phyloP scores from a whole-genome alignment of 2,888 invertebrate species.

The Crioceris asparagi region DNA sequence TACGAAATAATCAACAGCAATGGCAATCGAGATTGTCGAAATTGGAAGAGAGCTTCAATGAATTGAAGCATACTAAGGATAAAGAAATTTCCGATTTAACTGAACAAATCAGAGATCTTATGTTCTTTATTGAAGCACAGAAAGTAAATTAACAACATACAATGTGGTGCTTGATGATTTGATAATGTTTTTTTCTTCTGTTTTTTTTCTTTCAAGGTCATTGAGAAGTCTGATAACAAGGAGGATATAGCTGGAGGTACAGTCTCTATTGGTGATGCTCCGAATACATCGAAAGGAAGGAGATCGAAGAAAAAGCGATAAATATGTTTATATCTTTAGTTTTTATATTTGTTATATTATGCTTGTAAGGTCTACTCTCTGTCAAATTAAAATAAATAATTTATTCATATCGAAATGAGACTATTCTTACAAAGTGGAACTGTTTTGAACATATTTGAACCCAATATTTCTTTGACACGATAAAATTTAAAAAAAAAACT shows the following conservation, averaged over 20 bases:
- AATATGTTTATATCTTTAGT: too few relatives aligned
- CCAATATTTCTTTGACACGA: too few relatives aligned
- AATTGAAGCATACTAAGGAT: constrained; percentile 40
- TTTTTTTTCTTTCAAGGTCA: constrained; percentile 25
- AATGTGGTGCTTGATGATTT: background rate
- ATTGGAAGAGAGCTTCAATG: constrained; percentile 43
- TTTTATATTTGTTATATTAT: too few relatives aligned
- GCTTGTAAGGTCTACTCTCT: too few relatives aligned
- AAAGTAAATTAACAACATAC: constrained; percentile 23
- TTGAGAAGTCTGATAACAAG: constrained; percentile 44
- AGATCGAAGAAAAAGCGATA: constrained; percentile 22
- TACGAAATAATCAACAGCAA: constrained; percentile 62
- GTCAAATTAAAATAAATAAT: too few relatives aligned
- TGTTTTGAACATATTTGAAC: too few relatives aligned
- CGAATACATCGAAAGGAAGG: constrained; percentile 23
- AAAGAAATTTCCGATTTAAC: constrained; percentile 70
- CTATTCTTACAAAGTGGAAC: too few relatives aligned
- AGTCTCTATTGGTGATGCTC: constrained; percentile 44
- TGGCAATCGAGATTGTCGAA: constrained; percentile 56
- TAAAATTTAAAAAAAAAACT: too few relatives aligned
- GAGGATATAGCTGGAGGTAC: constrained; percentile 52
- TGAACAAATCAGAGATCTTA: constrained; percentile 79
- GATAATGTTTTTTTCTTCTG: constrained; percentile 3
- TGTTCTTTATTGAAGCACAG: constrained; percentile 93
- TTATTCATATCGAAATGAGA: too few relatives aligned